Evolutionary conservation across 1,140 invertebrate genomes (phyloP), one percentile per base, ranked within the genome.

Genomic region (Euura lappo): DNA sequence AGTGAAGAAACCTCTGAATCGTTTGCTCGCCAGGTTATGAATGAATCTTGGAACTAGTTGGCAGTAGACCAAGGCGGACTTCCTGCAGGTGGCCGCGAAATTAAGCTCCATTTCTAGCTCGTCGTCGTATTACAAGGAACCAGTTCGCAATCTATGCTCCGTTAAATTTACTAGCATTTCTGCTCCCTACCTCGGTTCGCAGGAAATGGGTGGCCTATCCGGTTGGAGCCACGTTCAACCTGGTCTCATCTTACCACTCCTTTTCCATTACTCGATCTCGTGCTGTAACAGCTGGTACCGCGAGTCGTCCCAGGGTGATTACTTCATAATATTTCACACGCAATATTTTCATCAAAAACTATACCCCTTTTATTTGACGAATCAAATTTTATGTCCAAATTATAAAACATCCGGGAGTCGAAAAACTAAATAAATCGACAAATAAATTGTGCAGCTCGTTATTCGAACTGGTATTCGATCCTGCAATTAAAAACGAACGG

Each of bases 71-170:
- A 80, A 72, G 71, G 8, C 8, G 77, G 68, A 78, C 77, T 79
- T 79, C 13, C 8, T 60, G 75, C 79, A 79, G 79, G 74, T 78
- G 79, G 79, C 68, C 76, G 76, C 68, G 72, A 79, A 79, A 79
- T 80, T 79, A 80, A 77, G 72, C 77, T 77, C 72, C 74, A 28
- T 28, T 28, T 28, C 28, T 28, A 28, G 74, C 74, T 74, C 28
- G 28, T 71, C 47, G 28, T 60, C 73, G 70, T 28, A 28, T 28
- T 28, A 28, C 28, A 28, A 28, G 28, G 28, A 28, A 28, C 28
- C 28, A 28, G 72, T 71, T 75, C 76, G 76, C 78, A 77, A 79
- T 77, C 74, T 77, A 76, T 76, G 78, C 77, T 76, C 75, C 78
- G 71, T 72, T 70, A 75, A 78, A 79, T 78, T 78, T 77, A 77